Percentiles rank a stretch among this genome's conserved stretches.
Conservation (phyloP, 2,888 invertebrate species). For the Salticus scenicus region DNA sequence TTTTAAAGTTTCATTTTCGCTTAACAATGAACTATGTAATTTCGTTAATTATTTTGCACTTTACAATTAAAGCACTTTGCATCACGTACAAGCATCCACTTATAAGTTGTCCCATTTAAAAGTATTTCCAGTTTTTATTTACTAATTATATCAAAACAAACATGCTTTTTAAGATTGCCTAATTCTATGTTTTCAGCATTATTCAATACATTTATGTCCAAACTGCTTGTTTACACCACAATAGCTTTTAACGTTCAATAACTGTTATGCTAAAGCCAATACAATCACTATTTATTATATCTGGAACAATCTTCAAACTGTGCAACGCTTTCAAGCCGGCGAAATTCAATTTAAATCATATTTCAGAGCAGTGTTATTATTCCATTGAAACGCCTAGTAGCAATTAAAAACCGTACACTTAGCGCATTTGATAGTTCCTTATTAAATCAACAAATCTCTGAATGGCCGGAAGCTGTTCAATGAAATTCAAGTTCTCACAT, state of each 20-base stretch:
- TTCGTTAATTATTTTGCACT: too few species aligned
- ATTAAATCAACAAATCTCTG: slow-evolving; percentile 9
- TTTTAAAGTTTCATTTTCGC: too few species aligned
- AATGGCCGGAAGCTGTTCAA: not conserved
- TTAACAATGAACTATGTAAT: too few species aligned
- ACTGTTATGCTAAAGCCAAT: not conserved
- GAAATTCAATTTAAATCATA: not conserved
- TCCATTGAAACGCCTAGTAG: not conserved
- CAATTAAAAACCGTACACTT: not conserved
- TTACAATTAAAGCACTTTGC: too few species aligned
- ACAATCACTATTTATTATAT: not conserved
- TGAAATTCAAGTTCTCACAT: not conserved
- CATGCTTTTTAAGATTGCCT: too few species aligned
- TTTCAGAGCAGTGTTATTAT: not conserved
- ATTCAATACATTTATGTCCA: too few species aligned
- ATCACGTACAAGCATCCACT: too few species aligned
- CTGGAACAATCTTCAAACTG: not conserved
- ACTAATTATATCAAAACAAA: too few species aligned
- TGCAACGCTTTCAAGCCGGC: not conserved
- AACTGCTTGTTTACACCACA: not conserved
- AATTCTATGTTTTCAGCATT: too few species aligned
- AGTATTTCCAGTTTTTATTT: too few species aligned
- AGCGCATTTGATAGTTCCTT: not conserved
- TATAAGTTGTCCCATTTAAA: too few species aligned
- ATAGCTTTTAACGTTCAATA: not conserved